A percentile compares a stretch with the other conserved stretches of the same genome.
Evolutionary conservation across 2,113 vertebrate species (phyloP).

Genomic region (Morphnarchus princeps): DNA sequence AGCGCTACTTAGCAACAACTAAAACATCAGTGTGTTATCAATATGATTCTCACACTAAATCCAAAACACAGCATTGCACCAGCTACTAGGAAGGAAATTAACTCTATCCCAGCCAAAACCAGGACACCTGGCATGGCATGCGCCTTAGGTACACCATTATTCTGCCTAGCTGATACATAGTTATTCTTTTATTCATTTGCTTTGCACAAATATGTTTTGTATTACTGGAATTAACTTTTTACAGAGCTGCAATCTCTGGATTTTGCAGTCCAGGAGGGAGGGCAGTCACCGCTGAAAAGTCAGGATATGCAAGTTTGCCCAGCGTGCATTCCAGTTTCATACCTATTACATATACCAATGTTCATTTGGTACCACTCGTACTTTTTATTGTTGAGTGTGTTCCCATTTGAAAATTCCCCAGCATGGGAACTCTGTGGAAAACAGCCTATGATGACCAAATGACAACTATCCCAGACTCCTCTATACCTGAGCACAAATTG

Average conservation of each 20-base stretch:
- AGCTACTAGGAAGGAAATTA: too few species aligned
- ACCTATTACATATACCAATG: not conserved
- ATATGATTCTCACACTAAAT: too few species aligned
- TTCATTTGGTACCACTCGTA: not conserved
- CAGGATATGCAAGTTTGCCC: not conserved
- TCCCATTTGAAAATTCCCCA: not conserved
- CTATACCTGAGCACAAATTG: not conserved
- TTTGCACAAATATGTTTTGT: not conserved
- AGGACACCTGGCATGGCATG: too few species aligned
- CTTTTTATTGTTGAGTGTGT: not conserved
- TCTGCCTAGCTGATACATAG: not conserved
- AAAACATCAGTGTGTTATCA: too few species aligned
- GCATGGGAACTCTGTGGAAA: not conserved
- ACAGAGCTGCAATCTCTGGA: not conserved
- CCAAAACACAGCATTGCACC: too few species aligned
- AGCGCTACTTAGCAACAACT: too few species aligned
- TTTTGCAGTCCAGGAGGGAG: not conserved
- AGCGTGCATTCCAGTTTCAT: not conserved
- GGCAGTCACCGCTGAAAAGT: not conserved
- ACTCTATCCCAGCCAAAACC: too few species aligned
- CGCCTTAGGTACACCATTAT: not conserved
- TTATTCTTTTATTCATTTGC: not conserved
- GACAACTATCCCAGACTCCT: not conserved
- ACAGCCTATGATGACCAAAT: not conserved
- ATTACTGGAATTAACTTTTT: slow-evolving; percentile 14